Evolutionary conservation across 2,888 invertebrate genomes (phyloP).

Genomic region (Cerastis rubricosa): DNA sequence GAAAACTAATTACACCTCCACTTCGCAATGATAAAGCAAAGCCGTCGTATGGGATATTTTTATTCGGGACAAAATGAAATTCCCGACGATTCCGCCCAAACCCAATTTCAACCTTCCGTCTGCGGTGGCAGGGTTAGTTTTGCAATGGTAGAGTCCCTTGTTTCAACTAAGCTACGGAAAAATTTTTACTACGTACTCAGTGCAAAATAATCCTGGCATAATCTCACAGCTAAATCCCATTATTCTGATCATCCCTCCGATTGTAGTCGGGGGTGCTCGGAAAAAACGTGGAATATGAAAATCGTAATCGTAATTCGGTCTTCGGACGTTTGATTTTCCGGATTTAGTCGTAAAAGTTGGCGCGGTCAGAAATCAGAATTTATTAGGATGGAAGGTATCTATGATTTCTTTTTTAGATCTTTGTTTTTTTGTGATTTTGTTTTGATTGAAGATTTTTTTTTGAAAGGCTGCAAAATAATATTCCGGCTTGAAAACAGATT

Average conservation of each 20-base stretch:
- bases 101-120: constrained; percentile 64
- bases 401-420: constrained; percentile 37
- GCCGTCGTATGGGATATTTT: constrained; percentile 90
- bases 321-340: constrained; percentile 76
- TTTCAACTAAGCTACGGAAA: constrained; percentile 72
- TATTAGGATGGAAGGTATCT: constrained; percentile 66
- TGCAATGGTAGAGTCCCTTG: constrained; percentile 20
- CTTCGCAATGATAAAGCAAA: constrained; percentile 90
- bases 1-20: constrained; percentile 89
- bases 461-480: background rate
- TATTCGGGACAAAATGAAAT: constrained; percentile 90
- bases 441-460: background rate
- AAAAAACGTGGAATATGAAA: constrained; percentile 64
- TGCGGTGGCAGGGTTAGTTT: constrained; percentile 48
- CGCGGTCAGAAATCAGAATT: constrained; percentile 75
- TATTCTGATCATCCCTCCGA: constrained; percentile 86
- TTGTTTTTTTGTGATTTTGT: constrained; percentile 8
- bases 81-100: constrained; percentile 67
- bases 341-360: constrained; percentile 78
- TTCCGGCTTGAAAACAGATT: background rate
- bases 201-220: constrained; percentile 89
- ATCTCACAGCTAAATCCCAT: constrained; percentile 90
- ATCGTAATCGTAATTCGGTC: constrained; percentile 72
- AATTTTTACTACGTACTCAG: constrained; percentile 84
- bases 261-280: constrained; percentile 66